Percentiles rank a stretch among this genome's conserved stretches.
Conservation (phyloP, 2,888 invertebrate genomes). For the Leptinotarsa haldemani region DNA sequence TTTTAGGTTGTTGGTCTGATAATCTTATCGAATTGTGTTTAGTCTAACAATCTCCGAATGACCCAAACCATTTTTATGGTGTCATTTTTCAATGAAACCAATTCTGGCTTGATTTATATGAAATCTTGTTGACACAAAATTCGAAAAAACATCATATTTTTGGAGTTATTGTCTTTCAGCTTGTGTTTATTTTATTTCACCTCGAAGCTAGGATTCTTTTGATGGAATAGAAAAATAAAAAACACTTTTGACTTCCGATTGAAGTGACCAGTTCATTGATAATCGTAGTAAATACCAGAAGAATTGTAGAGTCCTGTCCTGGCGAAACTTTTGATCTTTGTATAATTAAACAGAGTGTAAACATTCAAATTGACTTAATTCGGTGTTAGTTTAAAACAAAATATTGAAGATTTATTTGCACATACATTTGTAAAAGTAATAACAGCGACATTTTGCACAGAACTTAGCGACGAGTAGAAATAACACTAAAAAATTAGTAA, state of each 20-base stretch:
- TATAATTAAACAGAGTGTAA: constrained; percentile 5
- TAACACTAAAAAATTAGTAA: no score
- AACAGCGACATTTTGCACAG: background rate
- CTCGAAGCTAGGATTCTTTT: no score
- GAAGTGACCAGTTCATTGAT: background rate
- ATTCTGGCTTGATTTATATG: no score
- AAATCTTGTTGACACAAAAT: no score
- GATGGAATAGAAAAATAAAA: background rate
- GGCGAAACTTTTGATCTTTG: constrained; percentile 10
- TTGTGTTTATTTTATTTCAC: no score
- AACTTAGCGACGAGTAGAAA: background rate
- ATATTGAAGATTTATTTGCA: background rate
- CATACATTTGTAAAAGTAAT: background rate
- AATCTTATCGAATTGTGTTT: no score
- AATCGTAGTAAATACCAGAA: background rate
- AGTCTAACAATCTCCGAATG: no score
- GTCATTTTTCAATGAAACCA: no score
- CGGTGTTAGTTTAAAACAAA: background rate
- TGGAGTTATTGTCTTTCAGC: no score
- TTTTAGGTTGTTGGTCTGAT: no score
- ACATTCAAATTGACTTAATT: constrained; percentile 23
- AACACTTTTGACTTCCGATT: background rate
- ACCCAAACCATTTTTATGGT: no score
- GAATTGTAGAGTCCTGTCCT: constrained; percentile 2
- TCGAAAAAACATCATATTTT: no score